phyloP scores from a whole-genome alignment of 2,797 vertebrate genomes.

The Ciconia nigra region DNA sequence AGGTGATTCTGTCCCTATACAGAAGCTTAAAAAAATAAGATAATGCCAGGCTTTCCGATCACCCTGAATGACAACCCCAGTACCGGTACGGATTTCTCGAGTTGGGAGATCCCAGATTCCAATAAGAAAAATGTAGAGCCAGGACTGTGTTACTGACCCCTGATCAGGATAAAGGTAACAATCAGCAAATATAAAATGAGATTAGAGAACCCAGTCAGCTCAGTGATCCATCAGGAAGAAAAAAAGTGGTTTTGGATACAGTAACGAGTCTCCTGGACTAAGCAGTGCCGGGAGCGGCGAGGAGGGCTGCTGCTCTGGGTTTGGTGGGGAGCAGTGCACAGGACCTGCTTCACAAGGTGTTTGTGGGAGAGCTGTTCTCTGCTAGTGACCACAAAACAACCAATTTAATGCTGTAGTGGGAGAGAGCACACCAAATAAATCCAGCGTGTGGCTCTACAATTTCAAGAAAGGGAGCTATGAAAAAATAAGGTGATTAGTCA shows the following conservation, averaged over 20 bases:
- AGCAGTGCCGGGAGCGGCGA: not conserved
- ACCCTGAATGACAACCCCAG: not conserved
- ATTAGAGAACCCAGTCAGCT: not conserved
- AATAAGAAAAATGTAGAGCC: not conserved
- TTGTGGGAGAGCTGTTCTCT: slow-evolving; percentile 49
- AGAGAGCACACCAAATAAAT: slow-evolving; percentile 70
- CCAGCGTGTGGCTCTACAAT: slow-evolving; percentile 57
- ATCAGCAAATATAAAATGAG: not conserved
- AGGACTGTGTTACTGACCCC: not conserved
- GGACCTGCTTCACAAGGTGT: slow-evolving; percentile 60
- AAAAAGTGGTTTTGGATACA: not conserved
- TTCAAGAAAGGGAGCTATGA: slow-evolving; percentile 68
- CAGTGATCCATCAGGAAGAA: not conserved
- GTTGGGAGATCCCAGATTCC: not conserved
- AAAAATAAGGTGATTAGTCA: slow-evolving; percentile 70
- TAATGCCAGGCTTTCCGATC: not conserved
- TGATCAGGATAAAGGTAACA: not conserved
- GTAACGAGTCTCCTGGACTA: not conserved
- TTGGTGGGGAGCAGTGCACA: not conserved
- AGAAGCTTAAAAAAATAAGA: not conserved
- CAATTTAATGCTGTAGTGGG: slow-evolving; percentile 57
- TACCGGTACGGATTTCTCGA: not conserved
- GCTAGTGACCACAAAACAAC: slow-evolving; percentile 50
- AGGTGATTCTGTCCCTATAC: not conserved
- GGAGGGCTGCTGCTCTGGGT: not conserved